Evolutionary conservation across 2,888 invertebrate species (phyloP).

Genomic region (Eupithecia vulgata): DNA sequence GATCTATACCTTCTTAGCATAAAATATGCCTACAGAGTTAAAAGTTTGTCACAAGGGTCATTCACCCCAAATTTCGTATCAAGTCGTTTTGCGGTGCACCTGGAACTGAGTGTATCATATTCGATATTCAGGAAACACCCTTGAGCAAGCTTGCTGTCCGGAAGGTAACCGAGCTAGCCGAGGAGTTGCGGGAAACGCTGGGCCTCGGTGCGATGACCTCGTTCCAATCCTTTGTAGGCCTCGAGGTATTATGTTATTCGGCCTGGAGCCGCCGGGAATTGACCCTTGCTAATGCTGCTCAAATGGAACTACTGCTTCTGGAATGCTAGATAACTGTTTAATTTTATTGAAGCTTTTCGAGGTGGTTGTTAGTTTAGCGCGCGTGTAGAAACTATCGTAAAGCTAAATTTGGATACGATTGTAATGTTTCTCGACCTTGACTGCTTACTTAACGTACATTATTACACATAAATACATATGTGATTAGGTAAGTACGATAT

Average conservation of each 20-base stretch:
- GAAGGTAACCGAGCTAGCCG: conserved; percentile 14
- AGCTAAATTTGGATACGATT: background rate
- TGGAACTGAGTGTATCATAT: background rate
- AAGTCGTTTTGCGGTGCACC: background rate
- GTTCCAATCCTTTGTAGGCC: conserved; percentile 42
- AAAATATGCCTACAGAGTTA: background rate
- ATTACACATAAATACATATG: no score
- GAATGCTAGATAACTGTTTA: conserved; percentile 18
- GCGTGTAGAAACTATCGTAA: background rate
- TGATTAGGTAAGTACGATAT: no score
- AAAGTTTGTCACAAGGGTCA: background rate
- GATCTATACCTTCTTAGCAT: background rate
- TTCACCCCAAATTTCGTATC: no score
- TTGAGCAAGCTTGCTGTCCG: background rate
- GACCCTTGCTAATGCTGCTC: conserved; percentile 34
- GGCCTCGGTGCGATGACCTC: conserved; percentile 36
- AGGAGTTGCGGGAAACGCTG: conserved; percentile 7
- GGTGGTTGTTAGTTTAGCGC: conserved; percentile 14
- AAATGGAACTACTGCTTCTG: conserved; percentile 21
- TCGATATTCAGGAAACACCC: background rate
- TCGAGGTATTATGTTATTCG: conserved; percentile 39
- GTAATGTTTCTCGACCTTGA: background rate
- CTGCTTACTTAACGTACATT: background rate
- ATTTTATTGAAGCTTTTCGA: conserved; percentile 21
- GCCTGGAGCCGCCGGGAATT: conserved; percentile 34